phyloP scores from a whole-genome alignment of 2,113 vertebrate species.

The Butorides virescens region DNA sequence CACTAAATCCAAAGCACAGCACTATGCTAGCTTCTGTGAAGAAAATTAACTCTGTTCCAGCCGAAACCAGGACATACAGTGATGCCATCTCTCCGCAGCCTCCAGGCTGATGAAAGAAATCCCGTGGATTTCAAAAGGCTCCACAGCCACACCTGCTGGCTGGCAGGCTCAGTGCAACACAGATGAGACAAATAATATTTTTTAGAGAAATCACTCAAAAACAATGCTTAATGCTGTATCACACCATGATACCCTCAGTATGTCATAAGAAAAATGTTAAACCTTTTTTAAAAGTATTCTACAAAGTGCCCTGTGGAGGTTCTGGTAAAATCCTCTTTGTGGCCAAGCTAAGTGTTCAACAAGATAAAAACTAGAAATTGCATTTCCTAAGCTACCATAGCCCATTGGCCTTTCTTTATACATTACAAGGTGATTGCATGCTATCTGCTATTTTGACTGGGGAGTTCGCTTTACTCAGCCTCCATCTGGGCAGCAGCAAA shows the following conservation, averaged over 20 bases:
- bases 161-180: not conserved
- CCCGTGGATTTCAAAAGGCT: not conserved
- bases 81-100: not conserved
- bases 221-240: not conserved
- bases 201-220: not conserved
- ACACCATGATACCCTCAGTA: too few relatives aligned
- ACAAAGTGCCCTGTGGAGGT: not conserved
- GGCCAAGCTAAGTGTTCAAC: not conserved
- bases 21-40: too few relatives aligned
- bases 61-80: too few relatives aligned
- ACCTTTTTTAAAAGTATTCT: not conserved
- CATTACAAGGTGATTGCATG: not conserved
- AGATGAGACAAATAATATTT: accelerated
- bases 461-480: not conserved
- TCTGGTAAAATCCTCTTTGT: not conserved
- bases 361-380: not conserved
- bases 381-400: not conserved
- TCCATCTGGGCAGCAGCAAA: not conserved
- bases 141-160: constrained; percentile 60
- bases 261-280: not conserved
- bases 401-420: not conserved
- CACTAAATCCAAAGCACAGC: too few relatives aligned
- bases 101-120: not conserved
- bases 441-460: not conserved
- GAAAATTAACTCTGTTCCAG: too few relatives aligned